phyloP scores from a whole-genome alignment of 2,888 invertebrate species.

The Netelia inedita region DNA sequence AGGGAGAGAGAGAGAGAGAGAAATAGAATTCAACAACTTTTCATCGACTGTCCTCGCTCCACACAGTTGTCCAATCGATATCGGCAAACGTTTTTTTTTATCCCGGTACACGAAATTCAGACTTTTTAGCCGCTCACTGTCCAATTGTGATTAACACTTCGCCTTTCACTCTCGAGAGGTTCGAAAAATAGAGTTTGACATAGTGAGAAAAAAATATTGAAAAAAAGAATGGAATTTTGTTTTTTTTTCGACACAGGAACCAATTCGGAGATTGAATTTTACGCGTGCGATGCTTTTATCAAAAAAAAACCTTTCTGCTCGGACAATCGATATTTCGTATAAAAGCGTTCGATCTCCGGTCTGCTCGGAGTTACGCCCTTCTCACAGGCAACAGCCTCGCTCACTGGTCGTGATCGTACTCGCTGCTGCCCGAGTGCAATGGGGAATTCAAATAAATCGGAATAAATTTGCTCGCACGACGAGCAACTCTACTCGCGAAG shows the following conservation, averaged over 20 bases:
- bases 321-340: conserved; percentile 62
- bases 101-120: conserved; percentile 23
- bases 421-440: conserved; percentile 54
- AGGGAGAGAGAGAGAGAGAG: neutral
- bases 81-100: conserved; percentile 45
- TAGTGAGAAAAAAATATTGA: neutral
- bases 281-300: neutral
- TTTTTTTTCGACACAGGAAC: neutral
- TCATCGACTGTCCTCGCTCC: neutral
- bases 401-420: conserved; percentile 37
- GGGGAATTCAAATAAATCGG: conserved; percentile 67
- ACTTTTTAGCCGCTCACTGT: conserved; percentile 5
- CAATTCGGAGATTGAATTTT: neutral
- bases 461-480: conserved; percentile 61
- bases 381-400: conserved; percentile 31
- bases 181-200: conserved; percentile 10
- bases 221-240: conserved; percentile 19
- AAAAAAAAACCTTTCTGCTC: neutral
- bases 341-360: conserved; percentile 68
- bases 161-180: neutral
- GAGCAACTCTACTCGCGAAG: neutral
- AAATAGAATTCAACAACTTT: conserved; percentile 50
- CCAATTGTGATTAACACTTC: conserved; percentile 18
- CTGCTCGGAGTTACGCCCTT: conserved; percentile 37
- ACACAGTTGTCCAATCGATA: conserved; percentile 39